Evolutionary conservation across 1,140 invertebrate species (phyloP).

Genomic region (Macrocentrus cingulum): DNA sequence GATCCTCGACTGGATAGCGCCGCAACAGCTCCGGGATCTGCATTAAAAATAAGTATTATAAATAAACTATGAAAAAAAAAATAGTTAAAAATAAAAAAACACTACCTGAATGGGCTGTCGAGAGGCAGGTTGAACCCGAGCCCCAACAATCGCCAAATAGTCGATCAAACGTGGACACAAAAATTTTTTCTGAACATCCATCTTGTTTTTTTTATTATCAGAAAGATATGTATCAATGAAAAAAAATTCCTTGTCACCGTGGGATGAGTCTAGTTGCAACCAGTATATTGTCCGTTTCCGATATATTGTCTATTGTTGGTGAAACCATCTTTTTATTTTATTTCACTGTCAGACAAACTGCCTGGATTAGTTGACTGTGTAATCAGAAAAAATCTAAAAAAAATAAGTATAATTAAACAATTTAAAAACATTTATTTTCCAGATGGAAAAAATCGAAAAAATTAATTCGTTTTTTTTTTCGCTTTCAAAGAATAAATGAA

Average conservation of each 20-base stretch:
- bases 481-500: too few relatives aligned
- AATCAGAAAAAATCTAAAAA: too few relatives aligned
- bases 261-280: background rate
- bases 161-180: constrained; percentile 85
- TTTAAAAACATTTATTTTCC: too few relatives aligned
- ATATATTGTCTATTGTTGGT: too few relatives aligned
- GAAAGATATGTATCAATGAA: background rate
- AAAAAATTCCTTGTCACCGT: constrained; percentile 46
- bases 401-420: too few relatives aligned
- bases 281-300: too few relatives aligned
- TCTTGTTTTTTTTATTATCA: constrained; percentile 26
- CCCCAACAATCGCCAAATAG: constrained; percentile 95
- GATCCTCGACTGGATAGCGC: constrained; percentile 96
- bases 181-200: constrained; percentile 76
- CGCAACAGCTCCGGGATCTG: constrained; percentile 87
- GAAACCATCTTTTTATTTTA: too few relatives aligned
- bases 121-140: constrained; percentile 71
- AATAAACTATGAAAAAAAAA: background rate
- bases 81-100: constrained; percentile 14
- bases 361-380: too few relatives aligned
- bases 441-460: too few relatives aligned
- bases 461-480: too few relatives aligned
- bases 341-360: too few relatives aligned
- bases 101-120: constrained; percentile 74
- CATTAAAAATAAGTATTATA: constrained; percentile 16